A percentile compares a stretch with the other conserved stretches of the same genome.
phyloP scores from a whole-genome alignment of 2,797 vertebrate genomes.

The Rhabdomys pumilio region DNA sequence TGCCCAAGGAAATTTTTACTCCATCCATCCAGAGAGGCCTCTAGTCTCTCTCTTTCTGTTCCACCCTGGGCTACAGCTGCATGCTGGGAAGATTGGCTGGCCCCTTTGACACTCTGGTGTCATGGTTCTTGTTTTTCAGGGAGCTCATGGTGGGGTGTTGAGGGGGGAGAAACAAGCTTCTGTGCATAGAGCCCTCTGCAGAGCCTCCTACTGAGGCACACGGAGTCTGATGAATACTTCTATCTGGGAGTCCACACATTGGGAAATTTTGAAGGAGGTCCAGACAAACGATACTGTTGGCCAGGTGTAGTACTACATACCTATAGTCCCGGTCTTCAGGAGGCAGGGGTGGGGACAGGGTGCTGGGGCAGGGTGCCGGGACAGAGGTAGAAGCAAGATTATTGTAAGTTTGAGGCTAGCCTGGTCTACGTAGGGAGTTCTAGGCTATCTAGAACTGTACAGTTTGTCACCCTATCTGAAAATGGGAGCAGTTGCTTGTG shows the following conservation, averaged over 20 bases:
- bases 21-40: neutral
- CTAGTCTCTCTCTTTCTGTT: neutral
- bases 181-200: fast-evolving
- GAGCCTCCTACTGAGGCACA: fast-evolving
- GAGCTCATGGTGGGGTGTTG: neutral
- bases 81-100: neutral
- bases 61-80: neutral
- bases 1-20: neutral
- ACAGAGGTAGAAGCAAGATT: neutral
- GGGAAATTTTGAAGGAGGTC: neutral
- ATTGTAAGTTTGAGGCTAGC: neutral
- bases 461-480: neutral
- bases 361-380: neutral
- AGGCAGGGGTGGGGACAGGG: neutral
- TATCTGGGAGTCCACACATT: neutral
- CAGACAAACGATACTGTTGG: neutral
- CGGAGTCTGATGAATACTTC: neutral
- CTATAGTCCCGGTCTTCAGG: neutral
- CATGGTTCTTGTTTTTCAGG: neutral
- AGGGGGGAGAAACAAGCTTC: neutral
- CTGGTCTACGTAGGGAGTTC: neutral
- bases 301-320: neutral
- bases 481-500: neutral
- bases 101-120: neutral
- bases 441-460: neutral